Conservation (phyloP, 2,797 vertebrate species). For the Eleutherodactylus coqui region DNA sequence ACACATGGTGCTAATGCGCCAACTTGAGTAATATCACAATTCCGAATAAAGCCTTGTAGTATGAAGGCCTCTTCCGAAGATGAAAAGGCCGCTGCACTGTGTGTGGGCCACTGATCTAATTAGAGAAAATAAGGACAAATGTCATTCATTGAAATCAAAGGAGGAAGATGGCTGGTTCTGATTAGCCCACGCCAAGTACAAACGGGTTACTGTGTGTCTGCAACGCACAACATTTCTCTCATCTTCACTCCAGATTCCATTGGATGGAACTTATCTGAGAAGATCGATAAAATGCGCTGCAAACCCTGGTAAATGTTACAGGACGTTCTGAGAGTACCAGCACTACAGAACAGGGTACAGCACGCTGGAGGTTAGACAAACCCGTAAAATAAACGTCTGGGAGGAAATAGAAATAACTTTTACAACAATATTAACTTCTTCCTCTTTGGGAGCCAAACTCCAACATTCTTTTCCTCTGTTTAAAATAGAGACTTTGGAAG, state of each 20-base stretch:
- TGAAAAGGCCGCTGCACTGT: conserved; percentile 67
- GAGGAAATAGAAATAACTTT: conserved; percentile 24
- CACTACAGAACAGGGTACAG: not conserved
- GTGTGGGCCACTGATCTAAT: conserved; percentile 76
- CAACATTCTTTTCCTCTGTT: not conserved
- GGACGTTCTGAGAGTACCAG: not conserved
- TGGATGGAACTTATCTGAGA: not conserved
- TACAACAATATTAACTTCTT: conserved; percentile 27
- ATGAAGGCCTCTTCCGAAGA: conserved; percentile 68
- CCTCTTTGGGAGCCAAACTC: conserved; percentile 63
- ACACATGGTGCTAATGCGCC: not conserved
- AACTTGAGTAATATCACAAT: conserved; percentile 54
- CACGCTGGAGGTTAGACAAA: conserved; percentile 59
- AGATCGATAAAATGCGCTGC: not conserved
- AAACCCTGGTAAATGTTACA: not conserved
- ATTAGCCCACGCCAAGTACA: conserved; percentile 76
- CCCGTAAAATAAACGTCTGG: conserved; percentile 20
- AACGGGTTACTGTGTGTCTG: conserved; percentile 74
- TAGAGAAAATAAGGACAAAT: conserved; percentile 71
- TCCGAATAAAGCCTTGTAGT: conserved; percentile 64
- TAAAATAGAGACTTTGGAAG: conserved; percentile 1
- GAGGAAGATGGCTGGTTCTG: conserved; percentile 73
- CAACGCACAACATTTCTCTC: conserved; percentile 67
- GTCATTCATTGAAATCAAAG: conserved; percentile 76
- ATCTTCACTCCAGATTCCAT: conserved; percentile 17